A percentile compares a stretch with the other conserved stretches of the same genome.
These are phyloP conservation scores for Dynastes hyllus DNA, from an alignment of 2,888 invertebrate genomes.

Conservation along the genomic window DNA sequence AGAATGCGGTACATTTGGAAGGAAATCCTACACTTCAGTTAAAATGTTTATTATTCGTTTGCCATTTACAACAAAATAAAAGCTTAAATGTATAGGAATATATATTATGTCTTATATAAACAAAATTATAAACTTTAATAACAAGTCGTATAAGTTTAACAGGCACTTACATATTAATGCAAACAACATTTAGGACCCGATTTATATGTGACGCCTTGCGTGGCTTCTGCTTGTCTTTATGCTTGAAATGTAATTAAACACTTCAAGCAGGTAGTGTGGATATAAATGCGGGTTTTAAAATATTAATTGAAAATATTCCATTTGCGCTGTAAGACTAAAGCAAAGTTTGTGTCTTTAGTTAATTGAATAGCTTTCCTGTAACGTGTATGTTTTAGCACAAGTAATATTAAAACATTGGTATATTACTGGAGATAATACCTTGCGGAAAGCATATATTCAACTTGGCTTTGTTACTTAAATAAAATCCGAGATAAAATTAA, in stretches of 20 bases:
- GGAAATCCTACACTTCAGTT: conserved; percentile 11
- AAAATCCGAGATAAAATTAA: conserved; percentile 25
- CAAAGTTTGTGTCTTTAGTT: conserved; percentile 38
- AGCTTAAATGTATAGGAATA: conserved; percentile 47
- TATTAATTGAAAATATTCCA: conserved; percentile 35
- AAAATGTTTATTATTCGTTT: conserved; percentile 44
- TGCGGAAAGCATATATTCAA: conserved; percentile 18
- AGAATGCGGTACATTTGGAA: not conserved
- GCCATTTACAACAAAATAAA: conserved; percentile 47
- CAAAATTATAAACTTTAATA: conserved; percentile 44
- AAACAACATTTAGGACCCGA: conserved; percentile 43
- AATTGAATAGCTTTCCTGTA: conserved; percentile 40
- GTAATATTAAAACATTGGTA: conserved; percentile 29
- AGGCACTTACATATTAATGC: conserved; percentile 46
- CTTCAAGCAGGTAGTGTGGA: not conserved
- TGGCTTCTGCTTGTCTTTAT: conserved; percentile 9
- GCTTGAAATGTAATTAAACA: not conserved
- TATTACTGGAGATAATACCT: not conserved
- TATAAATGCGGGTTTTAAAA: conserved; percentile 35
- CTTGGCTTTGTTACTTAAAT: not conserved
- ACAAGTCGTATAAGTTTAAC: conserved; percentile 45
- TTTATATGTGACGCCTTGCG: conserved; percentile 18
- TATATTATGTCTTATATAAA: conserved; percentile 44
- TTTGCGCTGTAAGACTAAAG: conserved; percentile 38
- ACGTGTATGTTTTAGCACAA: conserved; percentile 37